Percentiles rank a stretch among this genome's conserved stretches.
These are phyloP conservation scores for Epicampocera succincta DNA, from an alignment of 2,888 invertebrate species.

Conservation along the genomic window DNA sequence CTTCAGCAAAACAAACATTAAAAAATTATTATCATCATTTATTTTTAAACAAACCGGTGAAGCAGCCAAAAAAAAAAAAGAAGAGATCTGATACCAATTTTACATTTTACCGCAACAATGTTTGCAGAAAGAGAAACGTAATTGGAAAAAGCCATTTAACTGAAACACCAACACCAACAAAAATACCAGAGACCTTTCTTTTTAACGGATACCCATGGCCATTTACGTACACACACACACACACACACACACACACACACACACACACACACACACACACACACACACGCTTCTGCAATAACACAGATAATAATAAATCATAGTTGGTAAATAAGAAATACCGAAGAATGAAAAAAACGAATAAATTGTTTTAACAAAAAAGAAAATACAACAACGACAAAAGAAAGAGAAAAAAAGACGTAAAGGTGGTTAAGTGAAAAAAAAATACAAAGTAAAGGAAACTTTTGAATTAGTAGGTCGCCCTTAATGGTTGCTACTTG, in stretches of 20 bases:
- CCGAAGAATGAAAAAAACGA: conserved; percentile 21
- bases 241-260: neutral
- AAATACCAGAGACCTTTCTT: conserved; percentile 28
- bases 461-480: conserved; percentile 15
- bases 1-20: conserved; percentile 10
- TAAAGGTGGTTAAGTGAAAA: conserved; percentile 32
- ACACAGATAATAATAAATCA: conserved; percentile 43
- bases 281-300: conserved; percentile 15
- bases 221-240: neutral
- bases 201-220: conserved; percentile 42
- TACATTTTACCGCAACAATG: conserved; percentile 60
- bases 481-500: neutral
- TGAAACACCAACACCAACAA: conserved; percentile 43
- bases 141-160: conserved; percentile 47
- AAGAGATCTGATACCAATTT: conserved; percentile 54
- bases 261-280: neutral
- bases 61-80: conserved; percentile 35
- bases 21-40: conserved; percentile 56
- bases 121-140: conserved; percentile 29
- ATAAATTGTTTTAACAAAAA: conserved; percentile 53
- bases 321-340: conserved; percentile 42
- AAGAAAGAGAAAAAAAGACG: conserved; percentile 33
- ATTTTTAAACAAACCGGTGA: conserved; percentile 61
- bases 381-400: conserved; percentile 11
- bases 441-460: conserved; percentile 29